These are phyloP conservation scores for Vollenhovia emeryi DNA, from an alignment of 1,140 invertebrate genomes.

Conservation along the genomic window DNA sequence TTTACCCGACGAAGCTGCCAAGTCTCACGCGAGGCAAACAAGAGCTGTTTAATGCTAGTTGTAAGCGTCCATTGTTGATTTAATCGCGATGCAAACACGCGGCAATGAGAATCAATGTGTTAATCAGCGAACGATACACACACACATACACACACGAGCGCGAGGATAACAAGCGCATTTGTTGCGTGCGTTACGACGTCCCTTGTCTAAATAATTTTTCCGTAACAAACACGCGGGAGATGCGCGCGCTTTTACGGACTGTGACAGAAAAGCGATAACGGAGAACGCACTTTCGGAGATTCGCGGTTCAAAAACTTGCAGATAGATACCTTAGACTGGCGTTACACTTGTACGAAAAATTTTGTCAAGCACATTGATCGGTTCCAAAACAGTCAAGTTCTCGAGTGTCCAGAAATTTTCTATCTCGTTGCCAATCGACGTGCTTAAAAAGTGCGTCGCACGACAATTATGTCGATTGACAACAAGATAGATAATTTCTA, in stretches of 20 bases:
- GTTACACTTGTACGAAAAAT: no score
- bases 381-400: no score
- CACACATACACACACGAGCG: no score
- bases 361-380: no score
- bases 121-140: not conserved
- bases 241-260: not conserved
- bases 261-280: not conserved
- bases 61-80: not conserved
- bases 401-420: no score
- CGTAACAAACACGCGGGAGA: not conserved
- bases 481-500: no score
- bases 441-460: no score
- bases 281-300: not conserved
- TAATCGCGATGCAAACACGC: slow-evolving; percentile 12
- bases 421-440: no score
- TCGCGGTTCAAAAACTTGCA: not conserved
- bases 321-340: no score
- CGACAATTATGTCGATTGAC: no score
- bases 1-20: not conserved
- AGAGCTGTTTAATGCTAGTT: not conserved
- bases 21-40: not conserved
- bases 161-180: slow-evolving; percentile 21
- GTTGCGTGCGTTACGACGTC: not conserved
- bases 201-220: not conserved
- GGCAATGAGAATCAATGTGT: not conserved